A percentile compares a stretch with the other conserved stretches of the same genome.
Conservation (phyloP, 2,113 vertebrate genomes). For the Larimichthys crocea region DNA sequence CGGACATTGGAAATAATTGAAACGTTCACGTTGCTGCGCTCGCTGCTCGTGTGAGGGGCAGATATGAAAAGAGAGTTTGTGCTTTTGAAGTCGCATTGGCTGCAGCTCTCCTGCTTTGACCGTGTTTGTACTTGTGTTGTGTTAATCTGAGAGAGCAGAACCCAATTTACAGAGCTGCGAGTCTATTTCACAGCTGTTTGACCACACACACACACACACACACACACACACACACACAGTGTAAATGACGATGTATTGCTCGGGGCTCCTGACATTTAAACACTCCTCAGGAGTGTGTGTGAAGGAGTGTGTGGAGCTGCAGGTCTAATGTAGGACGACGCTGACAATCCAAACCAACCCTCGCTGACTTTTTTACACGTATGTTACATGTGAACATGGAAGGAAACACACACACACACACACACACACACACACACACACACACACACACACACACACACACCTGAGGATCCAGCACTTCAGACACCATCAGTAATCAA, state of each 20-base stretch:
- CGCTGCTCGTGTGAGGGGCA: not conserved
- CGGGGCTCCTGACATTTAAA: slow-evolving; percentile 74
- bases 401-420: no score
- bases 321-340: not conserved
- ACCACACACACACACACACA: slow-evolving; percentile 56
- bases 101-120: slow-evolving; percentile 57
- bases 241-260: slow-evolving; percentile 65
- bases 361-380: no score
- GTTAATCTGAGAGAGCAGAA: slow-evolving; percentile 77
- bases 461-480: no score
- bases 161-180: slow-evolving; percentile 73
- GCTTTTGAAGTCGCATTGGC: slow-evolving; percentile 69
- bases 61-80: slow-evolving; percentile 3
- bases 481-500: no score
- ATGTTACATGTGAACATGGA: no score
- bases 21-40: slow-evolving; percentile 29
- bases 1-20: slow-evolving; percentile 43
- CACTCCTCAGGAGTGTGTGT: slow-evolving; percentile 50
- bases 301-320: slow-evolving; percentile 13
- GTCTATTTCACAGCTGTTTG: slow-evolving; percentile 80
- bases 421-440: no score
- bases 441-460: no score
- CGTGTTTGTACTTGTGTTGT: slow-evolving; percentile 68
- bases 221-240: slow-evolving; percentile 29
- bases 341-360: not conserved